Percentiles rank a stretch among this genome's conserved stretches.
phyloP scores from a whole-genome alignment of 1,140 invertebrate species.

The Tetramorium parvispinum region DNA sequence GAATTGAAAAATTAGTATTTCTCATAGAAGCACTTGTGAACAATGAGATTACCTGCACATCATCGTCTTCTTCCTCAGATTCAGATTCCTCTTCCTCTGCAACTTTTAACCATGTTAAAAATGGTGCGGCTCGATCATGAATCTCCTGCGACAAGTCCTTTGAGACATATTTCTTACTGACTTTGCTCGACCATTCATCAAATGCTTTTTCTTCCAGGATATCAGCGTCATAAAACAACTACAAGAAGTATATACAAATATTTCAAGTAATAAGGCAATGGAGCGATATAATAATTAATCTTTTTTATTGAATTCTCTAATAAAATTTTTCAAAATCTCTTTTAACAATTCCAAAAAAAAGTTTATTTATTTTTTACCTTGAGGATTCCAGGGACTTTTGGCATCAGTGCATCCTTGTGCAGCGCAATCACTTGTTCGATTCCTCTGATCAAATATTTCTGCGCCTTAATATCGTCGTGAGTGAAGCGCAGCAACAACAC shows the following conservation, averaged over 20 bases:
- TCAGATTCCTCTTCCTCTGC: constrained; percentile 96
- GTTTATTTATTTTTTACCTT: constrained; percentile 87
- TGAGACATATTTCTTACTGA: constrained; percentile 96
- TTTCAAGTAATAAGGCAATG: neutral
- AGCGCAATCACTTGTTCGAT: constrained; percentile 97
- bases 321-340: neutral
- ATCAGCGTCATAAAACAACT: constrained; percentile 97
- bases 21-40: neutral
- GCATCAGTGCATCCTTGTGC: constrained; percentile 92
- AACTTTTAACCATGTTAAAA: constrained; percentile 98
- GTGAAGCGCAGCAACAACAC: constrained; percentile 94
- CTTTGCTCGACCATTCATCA: constrained; percentile 97
- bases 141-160: constrained; percentile 97
- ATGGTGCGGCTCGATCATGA: constrained; percentile 95
- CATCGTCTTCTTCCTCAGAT: constrained; percentile 90
- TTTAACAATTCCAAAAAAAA: neutral
- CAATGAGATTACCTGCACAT: constrained; percentile 86
- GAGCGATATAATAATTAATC: neutral
- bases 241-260: constrained; percentile 46
- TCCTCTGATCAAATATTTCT: constrained; percentile 97
- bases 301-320: constrained; percentile 1
- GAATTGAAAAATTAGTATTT: neutral
- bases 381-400: constrained; percentile 95
- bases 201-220: constrained; percentile 97
- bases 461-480: constrained; percentile 95